Percentiles rank a stretch among this genome's conserved stretches.
Conservation (phyloP, 2,888 invertebrate species). For the Dascillus cervinus region DNA sequence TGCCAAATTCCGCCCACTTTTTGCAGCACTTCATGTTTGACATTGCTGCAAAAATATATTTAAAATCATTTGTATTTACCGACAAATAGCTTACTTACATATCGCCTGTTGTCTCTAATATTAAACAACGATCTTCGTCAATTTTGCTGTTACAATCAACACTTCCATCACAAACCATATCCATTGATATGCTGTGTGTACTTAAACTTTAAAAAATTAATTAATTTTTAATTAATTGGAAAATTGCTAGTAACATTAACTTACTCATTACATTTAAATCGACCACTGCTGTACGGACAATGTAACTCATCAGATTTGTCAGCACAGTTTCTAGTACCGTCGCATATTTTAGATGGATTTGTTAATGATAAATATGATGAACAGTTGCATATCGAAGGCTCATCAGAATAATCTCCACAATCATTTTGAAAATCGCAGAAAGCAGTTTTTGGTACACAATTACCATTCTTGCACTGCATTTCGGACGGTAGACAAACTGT, state of each 20-base stretch:
- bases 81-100: conserved; percentile 28
- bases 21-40: conserved; percentile 49
- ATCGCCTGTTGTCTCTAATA: conserved; percentile 37
- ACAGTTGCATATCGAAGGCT: conserved; percentile 57
- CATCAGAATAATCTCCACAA: conserved; percentile 68
- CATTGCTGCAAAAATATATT: neutral
- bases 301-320: conserved; percentile 72
- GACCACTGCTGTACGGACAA: conserved; percentile 52
- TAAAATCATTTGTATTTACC: neutral
- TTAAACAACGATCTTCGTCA: conserved; percentile 62
- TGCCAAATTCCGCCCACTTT: conserved; percentile 65
- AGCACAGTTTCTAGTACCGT: conserved; percentile 66
- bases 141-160: conserved; percentile 69
- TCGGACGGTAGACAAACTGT: conserved; percentile 57
- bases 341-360: conserved; percentile 63
- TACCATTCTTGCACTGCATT: conserved; percentile 58
- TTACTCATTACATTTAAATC: conserved; percentile 49
- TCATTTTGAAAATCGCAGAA: conserved; percentile 63
- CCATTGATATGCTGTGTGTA: conserved; percentile 58
- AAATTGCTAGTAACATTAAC: conserved; percentile 8
- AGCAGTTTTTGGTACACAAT: conserved; percentile 59
- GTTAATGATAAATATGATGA: conserved; percentile 60
- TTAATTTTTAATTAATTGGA: too few species aligned
- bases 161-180: conserved; percentile 70
- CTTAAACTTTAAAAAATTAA: too few species aligned